phyloP scores from a whole-genome alignment of 2,888 invertebrate genomes.

The Poecilobothrus nobilitatus region DNA sequence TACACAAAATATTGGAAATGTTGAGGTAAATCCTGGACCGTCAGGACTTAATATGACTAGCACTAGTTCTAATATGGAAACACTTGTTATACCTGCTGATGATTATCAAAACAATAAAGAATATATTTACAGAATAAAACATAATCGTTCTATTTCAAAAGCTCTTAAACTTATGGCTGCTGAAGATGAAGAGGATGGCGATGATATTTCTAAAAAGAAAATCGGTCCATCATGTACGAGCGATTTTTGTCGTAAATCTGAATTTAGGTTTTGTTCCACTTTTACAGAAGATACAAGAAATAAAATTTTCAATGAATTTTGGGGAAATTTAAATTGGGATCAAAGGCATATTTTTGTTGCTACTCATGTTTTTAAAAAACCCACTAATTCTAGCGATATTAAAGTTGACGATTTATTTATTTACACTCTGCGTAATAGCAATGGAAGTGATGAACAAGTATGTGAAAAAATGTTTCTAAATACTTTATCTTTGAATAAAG shows the following conservation, averaged over 20 bases:
- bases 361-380: background rate
- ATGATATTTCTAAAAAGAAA: background rate
- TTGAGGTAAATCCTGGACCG: background rate
- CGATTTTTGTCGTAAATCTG: background rate
- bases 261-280: background rate
- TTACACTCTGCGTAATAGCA: conserved; percentile 5
- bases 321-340: conserved; percentile 7
- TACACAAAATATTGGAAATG: background rate
- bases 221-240: background rate
- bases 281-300: conserved; percentile 4
- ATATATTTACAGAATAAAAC: background rate
- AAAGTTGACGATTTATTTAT: background rate
- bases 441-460: conserved; percentile 7
- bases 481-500: background rate
- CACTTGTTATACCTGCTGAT: background rate
- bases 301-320: conserved; percentile 5
- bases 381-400: background rate
- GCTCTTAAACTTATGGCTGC: background rate
- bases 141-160: background rate
- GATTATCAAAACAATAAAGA: background rate
- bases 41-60: background rate
- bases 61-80: background rate
- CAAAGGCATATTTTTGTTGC: conserved; percentile 10
- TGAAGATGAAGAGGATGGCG: background rate
- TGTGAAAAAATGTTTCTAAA: conserved; percentile 8